Evolutionary conservation across 2,113 vertebrate genomes (phyloP).

Genomic region (Menidia beryllina): DNA sequence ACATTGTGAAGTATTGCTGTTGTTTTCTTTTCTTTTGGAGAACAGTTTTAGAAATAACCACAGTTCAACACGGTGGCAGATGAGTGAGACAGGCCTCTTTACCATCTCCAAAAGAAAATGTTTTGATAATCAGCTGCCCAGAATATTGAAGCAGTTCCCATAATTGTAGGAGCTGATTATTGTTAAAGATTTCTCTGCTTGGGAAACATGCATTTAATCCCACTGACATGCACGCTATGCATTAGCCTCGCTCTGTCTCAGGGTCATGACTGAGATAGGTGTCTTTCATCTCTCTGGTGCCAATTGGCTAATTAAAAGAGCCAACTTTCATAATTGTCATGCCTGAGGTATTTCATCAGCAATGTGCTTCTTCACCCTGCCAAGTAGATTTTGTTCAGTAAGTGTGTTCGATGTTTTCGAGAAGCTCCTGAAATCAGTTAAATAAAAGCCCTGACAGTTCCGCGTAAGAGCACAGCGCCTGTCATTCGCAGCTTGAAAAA

Average conservation of each 20-base stretch:
- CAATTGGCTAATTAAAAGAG: slow-evolving; percentile 47
- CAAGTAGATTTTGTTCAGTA: slow-evolving; percentile 37
- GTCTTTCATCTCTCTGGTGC: slow-evolving; percentile 36
- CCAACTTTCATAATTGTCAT: slow-evolving; percentile 36
- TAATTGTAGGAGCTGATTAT: slow-evolving; percentile 4
- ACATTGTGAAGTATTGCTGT: slow-evolving; percentile 1
- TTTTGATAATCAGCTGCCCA: slow-evolving; percentile 38
- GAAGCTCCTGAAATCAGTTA: slow-evolving; percentile 29
- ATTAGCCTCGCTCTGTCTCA: slow-evolving; percentile 60
- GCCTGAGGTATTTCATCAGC: slow-evolving; percentile 20
- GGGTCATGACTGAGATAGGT: slow-evolving; percentile 55
- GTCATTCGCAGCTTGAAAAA: slow-evolving; percentile 5
- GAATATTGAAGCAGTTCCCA: slow-evolving; percentile 33
- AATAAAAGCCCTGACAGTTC: slow-evolving; percentile 26
- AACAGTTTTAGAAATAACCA: slow-evolving; percentile 25
- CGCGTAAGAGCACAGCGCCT: slow-evolving; percentile 24
- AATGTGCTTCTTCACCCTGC: slow-evolving; percentile 11
- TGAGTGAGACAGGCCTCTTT: slow-evolving; percentile 6
- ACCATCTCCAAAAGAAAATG: slow-evolving; percentile 26
- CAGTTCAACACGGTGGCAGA: slow-evolving; percentile 16
- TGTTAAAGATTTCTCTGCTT: slow-evolving; percentile 17
- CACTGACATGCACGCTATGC: slow-evolving; percentile 54
- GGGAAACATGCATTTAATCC: slow-evolving; percentile 32
- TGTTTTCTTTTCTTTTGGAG: slow-evolving; percentile 7
- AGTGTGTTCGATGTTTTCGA: slow-evolving; percentile 13